Evolutionary conservation across 2,888 invertebrate species (phyloP).

Genomic region (Drosophila sordidapex): DNA sequence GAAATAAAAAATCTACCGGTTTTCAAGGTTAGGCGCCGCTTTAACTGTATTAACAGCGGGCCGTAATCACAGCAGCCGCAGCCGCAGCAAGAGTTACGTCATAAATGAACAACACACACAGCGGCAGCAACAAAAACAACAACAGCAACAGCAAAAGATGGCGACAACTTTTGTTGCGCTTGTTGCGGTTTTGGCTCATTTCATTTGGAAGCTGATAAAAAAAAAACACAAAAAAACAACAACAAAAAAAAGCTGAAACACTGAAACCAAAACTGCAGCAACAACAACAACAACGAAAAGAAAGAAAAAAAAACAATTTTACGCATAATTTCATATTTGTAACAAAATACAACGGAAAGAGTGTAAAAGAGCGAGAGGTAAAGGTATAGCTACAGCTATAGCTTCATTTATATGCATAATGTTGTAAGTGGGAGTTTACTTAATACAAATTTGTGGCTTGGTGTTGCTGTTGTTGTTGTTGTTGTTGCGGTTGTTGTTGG

Average conservation of each 20-base stretch:
- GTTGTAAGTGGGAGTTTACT: slow-evolving; percentile 73
- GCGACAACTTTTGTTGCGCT: slow-evolving; percentile 61
- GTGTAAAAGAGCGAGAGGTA: slow-evolving; percentile 3
- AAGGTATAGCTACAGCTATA: slow-evolving; percentile 4
- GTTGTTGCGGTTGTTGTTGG: slow-evolving; percentile 45
- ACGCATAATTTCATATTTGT: slow-evolving; percentile 81
- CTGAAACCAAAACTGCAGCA: slow-evolving; percentile 54
- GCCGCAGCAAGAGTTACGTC: slow-evolving; percentile 77
- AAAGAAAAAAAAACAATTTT: slow-evolving; percentile 62
- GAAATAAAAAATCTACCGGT: slow-evolving; percentile 71
- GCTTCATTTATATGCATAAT: slow-evolving; percentile 59
- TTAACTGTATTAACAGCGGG: slow-evolving; percentile 78
- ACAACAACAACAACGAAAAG: slow-evolving; percentile 44
- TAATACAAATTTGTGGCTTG: slow-evolving; percentile 41
- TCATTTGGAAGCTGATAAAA: slow-evolving; percentile 57
- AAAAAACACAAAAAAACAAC: not conserved
- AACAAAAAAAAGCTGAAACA: slow-evolving; percentile 16
- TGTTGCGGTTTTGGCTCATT: slow-evolving; percentile 79
- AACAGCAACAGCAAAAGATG: slow-evolving; percentile 41
- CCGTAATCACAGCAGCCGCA: slow-evolving; percentile 74
- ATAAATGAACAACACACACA: slow-evolving; percentile 66
- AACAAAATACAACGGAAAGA: slow-evolving; percentile 59
- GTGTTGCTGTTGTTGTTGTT: slow-evolving; percentile 37
- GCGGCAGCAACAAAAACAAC: slow-evolving; percentile 23
- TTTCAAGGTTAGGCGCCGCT: slow-evolving; percentile 77